Conservation (phyloP, 2,888 invertebrate species). For the Nomada ferruginata region DNA sequence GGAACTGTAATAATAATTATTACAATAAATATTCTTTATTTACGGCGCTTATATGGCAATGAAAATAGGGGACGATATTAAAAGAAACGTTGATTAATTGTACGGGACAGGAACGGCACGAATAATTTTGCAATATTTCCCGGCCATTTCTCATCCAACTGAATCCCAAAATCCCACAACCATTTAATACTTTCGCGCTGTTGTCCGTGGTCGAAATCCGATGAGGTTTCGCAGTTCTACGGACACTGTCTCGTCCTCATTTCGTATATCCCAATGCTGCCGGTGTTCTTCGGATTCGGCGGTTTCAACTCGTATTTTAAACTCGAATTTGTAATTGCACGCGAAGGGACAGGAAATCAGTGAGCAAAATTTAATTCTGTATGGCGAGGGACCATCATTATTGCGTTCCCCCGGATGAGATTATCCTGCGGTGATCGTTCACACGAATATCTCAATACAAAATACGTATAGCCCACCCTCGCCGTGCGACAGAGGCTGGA, state of each 20-base stretch:
- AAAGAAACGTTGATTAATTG: conserved; percentile 24
- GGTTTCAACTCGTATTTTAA: not conserved
- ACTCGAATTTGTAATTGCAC: too few relatives aligned
- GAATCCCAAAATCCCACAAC: conserved; percentile 42
- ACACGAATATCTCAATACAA: conserved; percentile 28
- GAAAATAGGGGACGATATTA: conserved; percentile 13
- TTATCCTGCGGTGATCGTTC: not conserved
- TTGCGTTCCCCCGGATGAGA: too few relatives aligned
- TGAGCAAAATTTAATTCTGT: not conserved
- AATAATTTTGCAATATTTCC: conserved; percentile 54
- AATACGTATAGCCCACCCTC: not conserved
- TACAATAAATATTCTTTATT: conserved; percentile 14
- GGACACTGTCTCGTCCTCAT: not conserved
- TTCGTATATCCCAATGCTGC: not conserved
- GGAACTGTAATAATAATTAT: not conserved
- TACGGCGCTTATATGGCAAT: not conserved
- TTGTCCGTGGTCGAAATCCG: not conserved
- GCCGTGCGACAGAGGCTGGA: not conserved
- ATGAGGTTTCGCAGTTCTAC: not conserved
- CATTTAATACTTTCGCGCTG: conserved; percentile 38
- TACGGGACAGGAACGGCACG: conserved; percentile 26
- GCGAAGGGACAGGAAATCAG: too few relatives aligned
- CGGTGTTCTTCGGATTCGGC: not conserved
- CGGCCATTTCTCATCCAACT: conserved; percentile 20
- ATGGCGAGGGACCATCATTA: not conserved